phyloP scores from a whole-genome alignment of 2,113 vertebrate genomes.

The Cisticola juncidis region DNA sequence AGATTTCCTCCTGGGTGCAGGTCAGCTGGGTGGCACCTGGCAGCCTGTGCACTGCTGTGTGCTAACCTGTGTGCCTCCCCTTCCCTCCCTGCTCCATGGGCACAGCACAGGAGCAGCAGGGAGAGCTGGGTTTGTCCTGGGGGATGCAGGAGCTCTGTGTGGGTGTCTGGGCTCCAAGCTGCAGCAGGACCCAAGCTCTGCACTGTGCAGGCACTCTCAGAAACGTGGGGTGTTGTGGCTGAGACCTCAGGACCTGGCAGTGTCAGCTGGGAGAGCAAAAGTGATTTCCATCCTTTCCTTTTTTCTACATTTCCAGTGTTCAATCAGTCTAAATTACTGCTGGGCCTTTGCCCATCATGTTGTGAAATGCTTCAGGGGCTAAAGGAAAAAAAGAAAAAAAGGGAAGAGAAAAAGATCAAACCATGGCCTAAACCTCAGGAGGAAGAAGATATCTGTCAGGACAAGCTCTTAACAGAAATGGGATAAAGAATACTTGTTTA shows the following conservation, averaged over 20 bases:
- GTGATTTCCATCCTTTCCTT: not conserved
- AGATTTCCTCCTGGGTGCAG: not conserved
- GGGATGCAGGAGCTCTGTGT: not conserved
- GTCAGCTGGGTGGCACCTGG: not conserved
- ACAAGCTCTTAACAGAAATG: conserved; percentile 57
- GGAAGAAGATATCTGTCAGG: conserved; percentile 54
- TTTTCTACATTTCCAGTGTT: not conserved
- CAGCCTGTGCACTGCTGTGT: fast-evolving
- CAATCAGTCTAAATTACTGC: conserved; percentile 27
- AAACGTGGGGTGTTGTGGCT: fast-evolving
- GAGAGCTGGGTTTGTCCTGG: not conserved
- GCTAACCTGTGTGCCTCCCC: not conserved
- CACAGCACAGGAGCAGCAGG: not conserved
- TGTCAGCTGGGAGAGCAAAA: not conserved
- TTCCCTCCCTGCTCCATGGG: not conserved
- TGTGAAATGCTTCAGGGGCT: conserved; percentile 41
- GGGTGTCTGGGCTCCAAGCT: not conserved
- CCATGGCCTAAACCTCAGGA: conserved; percentile 23
- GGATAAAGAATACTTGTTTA: conserved; percentile 56
- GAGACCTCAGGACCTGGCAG: not conserved
- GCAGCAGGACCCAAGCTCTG: not conserved
- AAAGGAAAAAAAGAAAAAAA: not conserved
- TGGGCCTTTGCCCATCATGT: conserved; percentile 27
- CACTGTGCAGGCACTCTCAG: not conserved
- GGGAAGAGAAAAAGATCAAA: conserved; percentile 29